Evolutionary conservation across 2,888 invertebrate genomes (phyloP).

Genomic region (Crematogaster levior): DNA sequence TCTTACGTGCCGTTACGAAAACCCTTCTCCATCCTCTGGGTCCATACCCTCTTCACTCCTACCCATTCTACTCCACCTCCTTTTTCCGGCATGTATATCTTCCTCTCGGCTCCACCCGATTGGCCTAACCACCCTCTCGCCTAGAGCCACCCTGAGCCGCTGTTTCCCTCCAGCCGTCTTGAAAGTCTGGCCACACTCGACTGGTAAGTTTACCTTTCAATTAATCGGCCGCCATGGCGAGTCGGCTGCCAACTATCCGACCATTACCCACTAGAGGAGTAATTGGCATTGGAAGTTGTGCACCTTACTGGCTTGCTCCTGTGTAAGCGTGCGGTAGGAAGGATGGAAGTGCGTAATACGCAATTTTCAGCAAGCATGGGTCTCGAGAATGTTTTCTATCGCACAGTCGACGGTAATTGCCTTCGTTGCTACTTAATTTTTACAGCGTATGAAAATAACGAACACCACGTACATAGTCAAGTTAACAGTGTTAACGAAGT

Average conservation of each 20-base stretch:
- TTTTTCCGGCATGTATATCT: constrained; percentile 68
- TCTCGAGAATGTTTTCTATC: constrained; percentile 17
- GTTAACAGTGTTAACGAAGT: constrained; percentile 66
- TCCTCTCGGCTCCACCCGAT: constrained; percentile 61
- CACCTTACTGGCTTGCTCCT: constrained; percentile 54
- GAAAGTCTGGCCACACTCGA: constrained; percentile 81
- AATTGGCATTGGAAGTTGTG: constrained; percentile 82
- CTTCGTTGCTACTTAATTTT: constrained; percentile 38
- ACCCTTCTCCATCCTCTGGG: constrained; percentile 47
- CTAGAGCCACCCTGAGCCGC: constrained; percentile 27
- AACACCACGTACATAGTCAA: constrained; percentile 36
- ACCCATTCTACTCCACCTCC: constrained; percentile 53
- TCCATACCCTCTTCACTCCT: constrained; percentile 45
- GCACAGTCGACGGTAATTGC: constrained; percentile 11
- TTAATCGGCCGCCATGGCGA: constrained; percentile 82
- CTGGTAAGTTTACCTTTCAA: constrained; percentile 84
- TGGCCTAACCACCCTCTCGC: constrained; percentile 32
- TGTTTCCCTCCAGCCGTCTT: constrained; percentile 72
- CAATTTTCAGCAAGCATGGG: constrained; percentile 39
- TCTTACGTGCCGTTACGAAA: constrained; percentile 35
- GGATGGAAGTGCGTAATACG: constrained; percentile 51
- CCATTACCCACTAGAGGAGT: constrained; percentile 84
- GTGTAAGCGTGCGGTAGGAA: constrained; percentile 51
- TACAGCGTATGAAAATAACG: constrained; percentile 19
- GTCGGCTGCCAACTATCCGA: constrained; percentile 81